phyloP scores from a whole-genome alignment of 1,140 invertebrate genomes.

The Calephelis nemesis region DNA sequence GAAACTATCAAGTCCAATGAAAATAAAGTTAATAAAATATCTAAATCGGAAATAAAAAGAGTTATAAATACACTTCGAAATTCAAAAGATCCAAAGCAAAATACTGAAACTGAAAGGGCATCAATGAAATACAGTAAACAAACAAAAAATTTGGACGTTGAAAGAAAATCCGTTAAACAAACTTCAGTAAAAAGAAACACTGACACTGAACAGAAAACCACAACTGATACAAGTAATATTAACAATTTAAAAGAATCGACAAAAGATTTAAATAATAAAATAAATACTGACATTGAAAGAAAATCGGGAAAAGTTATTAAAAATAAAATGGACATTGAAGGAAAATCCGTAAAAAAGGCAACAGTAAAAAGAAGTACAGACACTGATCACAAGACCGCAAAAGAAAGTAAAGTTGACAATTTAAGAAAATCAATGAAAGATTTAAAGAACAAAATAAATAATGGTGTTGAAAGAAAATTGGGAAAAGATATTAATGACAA shows the following conservation, averaged over 20 bases:
- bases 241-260: background rate
- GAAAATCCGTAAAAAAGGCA: slow-evolving; percentile 3
- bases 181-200: background rate
- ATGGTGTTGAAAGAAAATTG: slow-evolving; percentile 17
- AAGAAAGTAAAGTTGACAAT: background rate
- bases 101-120: background rate
- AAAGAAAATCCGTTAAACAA: background rate
- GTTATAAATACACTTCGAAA: slow-evolving; percentile 3
- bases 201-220: background rate
- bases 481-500: slow-evolving; percentile 19
- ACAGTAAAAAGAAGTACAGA: no score
- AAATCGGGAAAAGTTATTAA: slow-evolving; percentile 17
- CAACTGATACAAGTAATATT: background rate
- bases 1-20: no score
- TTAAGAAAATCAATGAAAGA: background rate
- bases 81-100: background rate
- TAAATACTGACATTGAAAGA: slow-evolving; percentile 21
- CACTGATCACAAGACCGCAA: background rate
- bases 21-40: background rate
- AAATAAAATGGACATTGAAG: slow-evolving; percentile 17
- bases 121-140: background rate
- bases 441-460: slow-evolving; percentile 18
- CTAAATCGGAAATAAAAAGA: slow-evolving; percentile 2
- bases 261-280: slow-evolving; percentile 9
- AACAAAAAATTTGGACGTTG: background rate